Evolutionary conservation across 92 coral and sea anemone species (phyloP), one percentile per base, ranked within the genome.

Genomic region (Porites evermanni): DNA sequence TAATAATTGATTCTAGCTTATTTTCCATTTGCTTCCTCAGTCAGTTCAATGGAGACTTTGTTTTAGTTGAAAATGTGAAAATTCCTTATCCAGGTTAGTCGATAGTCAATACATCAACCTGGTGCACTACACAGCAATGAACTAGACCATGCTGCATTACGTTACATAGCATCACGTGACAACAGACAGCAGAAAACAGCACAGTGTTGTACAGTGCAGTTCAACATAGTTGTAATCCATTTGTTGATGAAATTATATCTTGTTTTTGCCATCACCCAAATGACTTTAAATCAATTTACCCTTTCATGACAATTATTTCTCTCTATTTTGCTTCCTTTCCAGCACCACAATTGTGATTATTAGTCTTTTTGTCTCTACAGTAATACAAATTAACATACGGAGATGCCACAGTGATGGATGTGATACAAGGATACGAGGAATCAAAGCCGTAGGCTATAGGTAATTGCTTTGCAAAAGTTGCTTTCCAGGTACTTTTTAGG

Each of bases 391-490:
- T 53, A 97, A 95, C 81, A 92, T 93, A 65, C 79, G 94, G 24
- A 90, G 99, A 61, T 97, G 99, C 77, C 99, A 97, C 70, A 97
- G 99, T 87, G 99, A 97, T 93, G 99, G 99, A 38, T 97, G 99
- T 84, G 99, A 97, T 72, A 97, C 99, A 56, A 97, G 99, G 79
- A 87, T 97, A 53, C 91, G 97, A 64, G 99, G 99, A 51, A 95
- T 97, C 44, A 95, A 97, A 86, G 99, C 98, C 21, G 92, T 97
- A 32, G 99, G 99, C 12, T 97, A 95, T 96, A 91, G 95, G 99
- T 97, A 69, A 82, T 89, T 50, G 70, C 10, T 64, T 80, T 3
- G 16, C 32, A 74, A 14, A 18, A 16, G 61, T 54, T 73, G 16
- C 13, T 18, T 69, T 14, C 19, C 73, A 10, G 29, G 32, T 38